Evolutionary conservation across 2,113 vertebrate genomes (phyloP).

Genomic region (Cheilinus undulatus): DNA sequence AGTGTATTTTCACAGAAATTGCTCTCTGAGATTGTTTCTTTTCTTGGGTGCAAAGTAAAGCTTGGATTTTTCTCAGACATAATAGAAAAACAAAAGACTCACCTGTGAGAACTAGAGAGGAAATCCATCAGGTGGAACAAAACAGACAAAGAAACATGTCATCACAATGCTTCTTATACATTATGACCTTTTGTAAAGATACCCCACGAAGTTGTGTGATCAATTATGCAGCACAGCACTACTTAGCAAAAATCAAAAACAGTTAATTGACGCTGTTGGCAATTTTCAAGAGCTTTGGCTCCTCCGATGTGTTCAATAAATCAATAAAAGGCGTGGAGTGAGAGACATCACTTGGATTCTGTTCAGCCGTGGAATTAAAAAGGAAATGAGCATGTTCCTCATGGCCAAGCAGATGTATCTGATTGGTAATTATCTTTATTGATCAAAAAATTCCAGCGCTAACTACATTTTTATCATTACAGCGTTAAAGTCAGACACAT

Average conservation of each 20-base stretch:
- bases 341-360: constrained; percentile 36
- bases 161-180: not conserved
- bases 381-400: constrained; percentile 40
- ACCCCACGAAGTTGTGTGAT: constrained; percentile 19
- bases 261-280: constrained; percentile 18
- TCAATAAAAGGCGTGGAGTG: constrained; percentile 29
- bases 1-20: not conserved
- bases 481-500: constrained; percentile 15
- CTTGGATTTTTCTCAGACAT: not conserved
- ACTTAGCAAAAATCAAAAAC: constrained; percentile 23
- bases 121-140: constrained; percentile 56
- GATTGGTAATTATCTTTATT: constrained; percentile 59
- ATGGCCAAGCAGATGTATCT: constrained; percentile 45
- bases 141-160: constrained; percentile 53
- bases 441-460: constrained; percentile 33
- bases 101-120: constrained; percentile 83
- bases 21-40: not conserved
- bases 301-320: constrained; percentile 27
- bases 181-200: constrained; percentile 4
- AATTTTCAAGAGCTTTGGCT: constrained; percentile 30
- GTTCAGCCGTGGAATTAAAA: constrained; percentile 48
- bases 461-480: constrained; percentile 32
- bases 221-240: not conserved
- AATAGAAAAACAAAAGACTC: constrained; percentile 63
- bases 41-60: not conserved